A percentile compares a stretch with the other conserved stretches of the same genome.
Conservation (phyloP, 2,113 vertebrate genomes). For the Sphyrna mokarran region DNA sequence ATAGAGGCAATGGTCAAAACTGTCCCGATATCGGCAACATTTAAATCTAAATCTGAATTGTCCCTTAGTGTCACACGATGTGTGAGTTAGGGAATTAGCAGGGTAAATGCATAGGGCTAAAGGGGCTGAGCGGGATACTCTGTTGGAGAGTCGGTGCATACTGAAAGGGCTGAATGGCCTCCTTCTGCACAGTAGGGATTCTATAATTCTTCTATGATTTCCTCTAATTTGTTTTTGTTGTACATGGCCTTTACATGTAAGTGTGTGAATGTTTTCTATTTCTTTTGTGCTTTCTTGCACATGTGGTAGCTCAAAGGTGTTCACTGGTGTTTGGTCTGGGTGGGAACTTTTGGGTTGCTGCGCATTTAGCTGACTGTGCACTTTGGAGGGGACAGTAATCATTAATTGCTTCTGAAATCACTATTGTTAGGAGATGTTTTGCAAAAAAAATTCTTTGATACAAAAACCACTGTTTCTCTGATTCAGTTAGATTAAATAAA, state of each 20-base stretch:
- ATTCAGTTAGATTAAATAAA: neutral
- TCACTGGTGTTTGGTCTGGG: neutral
- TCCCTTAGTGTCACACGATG: too few species aligned
- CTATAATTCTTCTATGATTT: neutral
- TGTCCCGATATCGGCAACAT: neutral
- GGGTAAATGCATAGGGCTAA: too few species aligned
- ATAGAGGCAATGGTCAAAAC: neutral
- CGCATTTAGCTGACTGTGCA: too few species aligned
- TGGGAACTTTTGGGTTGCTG: too few species aligned
- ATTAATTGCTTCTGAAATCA: neutral
- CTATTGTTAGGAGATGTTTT: neutral
- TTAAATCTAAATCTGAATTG: too few species aligned
- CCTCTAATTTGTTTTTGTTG: neutral
- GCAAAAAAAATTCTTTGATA: neutral
- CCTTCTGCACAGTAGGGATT: too few species aligned
- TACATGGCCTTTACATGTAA: neutral
- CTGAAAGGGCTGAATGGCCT: too few species aligned
- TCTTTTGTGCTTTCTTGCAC: too few species aligned
- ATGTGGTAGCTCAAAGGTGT: neutral
- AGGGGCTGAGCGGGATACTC: too few species aligned
- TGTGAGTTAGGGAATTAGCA: too few species aligned
- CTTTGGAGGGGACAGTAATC: neutral
- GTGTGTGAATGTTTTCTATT: neutral
- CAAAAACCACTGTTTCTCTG: neutral
- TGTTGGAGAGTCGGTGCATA: too few species aligned